These are phyloP conservation scores for Temnothorax nylanderi DNA, from an alignment of 1,140 invertebrate genomes.

Conservation along the genomic window DNA sequence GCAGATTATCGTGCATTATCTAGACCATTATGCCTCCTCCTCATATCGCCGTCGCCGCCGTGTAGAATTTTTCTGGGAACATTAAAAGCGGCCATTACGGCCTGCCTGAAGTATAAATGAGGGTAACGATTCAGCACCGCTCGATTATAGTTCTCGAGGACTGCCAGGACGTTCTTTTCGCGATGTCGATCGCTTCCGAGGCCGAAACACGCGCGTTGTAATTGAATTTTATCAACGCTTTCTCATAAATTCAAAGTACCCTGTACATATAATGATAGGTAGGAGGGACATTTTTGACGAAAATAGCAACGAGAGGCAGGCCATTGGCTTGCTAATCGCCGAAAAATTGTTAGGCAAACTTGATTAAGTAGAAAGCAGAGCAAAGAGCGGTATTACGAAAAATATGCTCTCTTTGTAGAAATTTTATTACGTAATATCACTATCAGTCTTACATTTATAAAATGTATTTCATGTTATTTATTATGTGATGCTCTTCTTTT, in stretches of 20 bases:
- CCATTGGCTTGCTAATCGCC: background rate
- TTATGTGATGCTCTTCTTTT: background rate
- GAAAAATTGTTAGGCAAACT: constrained; percentile 18
- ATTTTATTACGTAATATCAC: background rate
- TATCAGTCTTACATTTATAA: background rate
- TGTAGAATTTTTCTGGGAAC: constrained; percentile 46
- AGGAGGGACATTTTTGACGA: constrained; percentile 8
- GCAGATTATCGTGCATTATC: constrained; percentile 54
- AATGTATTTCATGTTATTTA: background rate
- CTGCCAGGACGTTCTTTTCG: constrained; percentile 27
- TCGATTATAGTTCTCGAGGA: constrained; percentile 41
- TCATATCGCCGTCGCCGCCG: constrained; percentile 34
- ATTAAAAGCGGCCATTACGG: constrained; percentile 51
- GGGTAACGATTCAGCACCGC: constrained; percentile 37
- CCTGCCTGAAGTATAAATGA: constrained; percentile 39
- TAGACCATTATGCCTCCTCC: constrained; percentile 49
- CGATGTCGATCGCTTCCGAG: constrained; percentile 38
- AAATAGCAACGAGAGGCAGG: background rate
- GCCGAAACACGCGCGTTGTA: constrained; percentile 42
- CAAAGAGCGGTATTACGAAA: background rate
- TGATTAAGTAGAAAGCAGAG: background rate
- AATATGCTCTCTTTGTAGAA: background rate
- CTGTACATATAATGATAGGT: background rate
- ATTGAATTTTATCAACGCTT: constrained; percentile 47
- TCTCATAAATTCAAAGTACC: constrained; percentile 24